Percentiles rank a stretch among this genome's conserved stretches.
Evolutionary conservation across 37 sponge, comb jelly and placozoan species (phyloP).

Genomic region (Cliona cf. orientalis): DNA sequence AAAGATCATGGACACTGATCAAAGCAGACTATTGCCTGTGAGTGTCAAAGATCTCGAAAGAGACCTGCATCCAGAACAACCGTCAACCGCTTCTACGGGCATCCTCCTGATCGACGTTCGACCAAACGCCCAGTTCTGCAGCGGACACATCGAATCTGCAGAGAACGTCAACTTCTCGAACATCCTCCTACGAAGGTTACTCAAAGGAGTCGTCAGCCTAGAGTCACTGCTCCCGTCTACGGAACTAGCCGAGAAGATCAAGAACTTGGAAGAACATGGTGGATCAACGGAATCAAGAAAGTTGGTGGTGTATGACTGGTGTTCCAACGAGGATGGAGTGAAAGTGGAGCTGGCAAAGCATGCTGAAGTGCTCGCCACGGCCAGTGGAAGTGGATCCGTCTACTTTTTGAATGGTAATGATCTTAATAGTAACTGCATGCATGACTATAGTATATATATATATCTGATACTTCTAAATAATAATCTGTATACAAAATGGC

Average conservation of each 20-base stretch:
- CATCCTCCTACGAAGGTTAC: constrained; percentile 52
- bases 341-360: constrained; percentile 42
- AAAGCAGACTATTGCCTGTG: not conserved
- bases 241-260: not conserved
- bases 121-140: constrained; percentile 37
- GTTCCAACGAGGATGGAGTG: constrained; percentile 3
- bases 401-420: constrained; percentile 25
- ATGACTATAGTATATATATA: constrained; percentile 5
- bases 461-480: too few relatives aligned
- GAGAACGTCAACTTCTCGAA: constrained; percentile 57
- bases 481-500: too few relatives aligned
- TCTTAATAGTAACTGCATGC: not conserved
- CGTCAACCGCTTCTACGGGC: not conserved
- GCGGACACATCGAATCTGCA: constrained; percentile 40
- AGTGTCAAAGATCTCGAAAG: not conserved
- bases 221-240: constrained; percentile 29
- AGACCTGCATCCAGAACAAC: not conserved
- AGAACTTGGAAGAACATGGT: not conserved
- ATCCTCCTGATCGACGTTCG: constrained; percentile 64
- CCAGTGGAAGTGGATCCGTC: not conserved
- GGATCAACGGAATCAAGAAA: too few relatives aligned
- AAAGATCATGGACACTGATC: not conserved
- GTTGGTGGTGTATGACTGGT: constrained; percentile 45
- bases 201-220: constrained; percentile 54
- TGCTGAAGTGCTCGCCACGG: constrained; percentile 25